A percentile compares a stretch with the other conserved stretches of the same genome.
phyloP scores from a whole-genome alignment of 37 sponge, comb jelly and placozoan genomes.

The Aphrocallistes beatrix region DNA sequence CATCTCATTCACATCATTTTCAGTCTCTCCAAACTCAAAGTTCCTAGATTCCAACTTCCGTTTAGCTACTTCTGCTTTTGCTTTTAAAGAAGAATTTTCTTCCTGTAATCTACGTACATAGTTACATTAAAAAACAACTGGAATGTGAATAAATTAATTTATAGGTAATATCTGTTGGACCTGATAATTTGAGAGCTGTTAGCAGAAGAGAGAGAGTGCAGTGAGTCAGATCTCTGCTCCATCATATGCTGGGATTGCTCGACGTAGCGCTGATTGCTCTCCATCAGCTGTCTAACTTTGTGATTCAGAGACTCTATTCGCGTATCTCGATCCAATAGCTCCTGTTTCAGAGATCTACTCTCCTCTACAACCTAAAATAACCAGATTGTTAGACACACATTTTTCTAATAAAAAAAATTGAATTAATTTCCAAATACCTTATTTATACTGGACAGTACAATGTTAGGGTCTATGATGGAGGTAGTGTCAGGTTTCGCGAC shows the following conservation, averaged over 20 bases:
- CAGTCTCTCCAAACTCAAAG: not conserved
- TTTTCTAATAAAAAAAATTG: too few species aligned
- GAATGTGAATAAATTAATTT: not conserved
- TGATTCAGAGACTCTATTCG: not conserved
- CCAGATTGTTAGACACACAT: too few species aligned
- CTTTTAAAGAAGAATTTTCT: not conserved
- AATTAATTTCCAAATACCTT: not conserved
- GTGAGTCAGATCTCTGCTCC: not conserved
- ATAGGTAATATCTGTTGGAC: not conserved
- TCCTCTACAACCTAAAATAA: not conserved
- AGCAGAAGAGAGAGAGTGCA: slow-evolving; percentile 13
- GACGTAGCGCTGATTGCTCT: not conserved
- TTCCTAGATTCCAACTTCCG: not conserved
- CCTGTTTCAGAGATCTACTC: not conserved
- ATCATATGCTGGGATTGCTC: not conserved
- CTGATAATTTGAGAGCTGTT: not conserved
- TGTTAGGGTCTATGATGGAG: not conserved
- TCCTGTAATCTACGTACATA: not conserved
- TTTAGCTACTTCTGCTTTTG: not conserved
- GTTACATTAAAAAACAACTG: not conserved
- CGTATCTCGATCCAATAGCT: not conserved
- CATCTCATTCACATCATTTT: not conserved
- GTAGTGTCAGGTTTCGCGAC: not conserved
- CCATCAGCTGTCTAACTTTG: not conserved
- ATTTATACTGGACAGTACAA: not conserved